These are phyloP conservation scores for Antrozous pallidus DNA, from an alignment of 2,797 vertebrate species.

Conservation along the genomic window DNA sequence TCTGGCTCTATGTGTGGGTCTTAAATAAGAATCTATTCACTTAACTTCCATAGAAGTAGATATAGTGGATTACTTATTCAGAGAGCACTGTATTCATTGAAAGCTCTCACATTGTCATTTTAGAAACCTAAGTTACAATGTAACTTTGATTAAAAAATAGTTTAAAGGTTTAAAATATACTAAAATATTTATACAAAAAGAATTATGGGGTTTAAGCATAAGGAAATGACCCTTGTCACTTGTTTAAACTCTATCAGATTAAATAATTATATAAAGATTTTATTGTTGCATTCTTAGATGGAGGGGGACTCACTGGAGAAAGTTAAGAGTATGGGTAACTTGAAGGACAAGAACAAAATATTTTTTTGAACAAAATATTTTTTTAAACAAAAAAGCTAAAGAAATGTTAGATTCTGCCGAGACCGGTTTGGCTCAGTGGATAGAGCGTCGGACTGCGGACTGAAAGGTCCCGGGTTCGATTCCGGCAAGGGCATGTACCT, in stretches of 20 bases:
- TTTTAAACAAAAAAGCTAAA: not conserved
- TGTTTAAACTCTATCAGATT: not conserved
- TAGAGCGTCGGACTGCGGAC: too few relatives aligned
- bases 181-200: constrained; percentile 26
- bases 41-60: not conserved
- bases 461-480: too few relatives aligned
- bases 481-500: too few relatives aligned
- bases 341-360: not conserved
- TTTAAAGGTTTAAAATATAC: not conserved
- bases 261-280: not conserved
- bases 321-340: not conserved
- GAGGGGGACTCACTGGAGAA: not conserved
- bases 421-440: too few relatives aligned
- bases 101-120: not conserved
- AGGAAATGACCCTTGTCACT: not conserved
- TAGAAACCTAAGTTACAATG: not conserved
- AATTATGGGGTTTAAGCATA: constrained; percentile 45
- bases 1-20: not conserved
- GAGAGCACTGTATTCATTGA: not conserved
- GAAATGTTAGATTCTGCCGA: not conserved
- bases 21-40: not conserved
- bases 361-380: not conserved
- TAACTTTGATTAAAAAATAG: constrained; percentile 37
- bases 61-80: not conserved
- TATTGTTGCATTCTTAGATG: not conserved